Evolutionary conservation across 1,140 invertebrate genomes (phyloP).

Genomic region (Atta cephalotes): DNA sequence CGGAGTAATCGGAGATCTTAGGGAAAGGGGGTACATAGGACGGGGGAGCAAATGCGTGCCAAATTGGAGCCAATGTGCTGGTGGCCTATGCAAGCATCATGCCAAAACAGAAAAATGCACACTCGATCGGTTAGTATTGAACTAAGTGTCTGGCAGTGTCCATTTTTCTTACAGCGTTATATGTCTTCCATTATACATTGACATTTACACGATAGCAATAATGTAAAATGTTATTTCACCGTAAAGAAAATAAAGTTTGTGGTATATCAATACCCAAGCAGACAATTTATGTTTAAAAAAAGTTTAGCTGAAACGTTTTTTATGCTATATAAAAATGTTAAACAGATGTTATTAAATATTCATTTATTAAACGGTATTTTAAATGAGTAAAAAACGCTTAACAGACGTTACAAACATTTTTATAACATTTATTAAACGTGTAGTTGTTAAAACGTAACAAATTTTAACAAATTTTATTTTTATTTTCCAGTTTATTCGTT

Average conservation of each 20-base stretch:
- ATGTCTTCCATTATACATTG: conserved; percentile 18
- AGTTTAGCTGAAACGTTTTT: too few relatives aligned
- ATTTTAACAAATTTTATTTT: too few relatives aligned
- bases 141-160: conserved; percentile 76
- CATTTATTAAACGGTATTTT: too few relatives aligned
- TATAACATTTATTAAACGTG: too few relatives aligned
- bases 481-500: too few relatives aligned
- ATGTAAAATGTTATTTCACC: conserved; percentile 3
- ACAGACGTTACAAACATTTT: too few relatives aligned
- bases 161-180: conserved; percentile 70
- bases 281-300: too few relatives aligned
- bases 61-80: conserved; percentile 84
- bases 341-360: too few relatives aligned
- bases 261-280: conserved; percentile 5
- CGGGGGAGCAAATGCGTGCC: conserved; percentile 79
- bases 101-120: conserved; percentile 83
- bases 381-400: too few relatives aligned
- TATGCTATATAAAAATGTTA: too few relatives aligned
- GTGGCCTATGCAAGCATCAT: conserved; percentile 85
- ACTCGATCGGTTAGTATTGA: conserved; percentile 81
- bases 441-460: too few relatives aligned
- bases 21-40: conserved; percentile 61
- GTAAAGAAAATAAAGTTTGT: not conserved
- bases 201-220: conserved; percentile 18
- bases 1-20: conserved; percentile 34